Base-by-base conservation (phyloP, 2,797 vertebrate species). In the Allobates femoralis region DNA sequence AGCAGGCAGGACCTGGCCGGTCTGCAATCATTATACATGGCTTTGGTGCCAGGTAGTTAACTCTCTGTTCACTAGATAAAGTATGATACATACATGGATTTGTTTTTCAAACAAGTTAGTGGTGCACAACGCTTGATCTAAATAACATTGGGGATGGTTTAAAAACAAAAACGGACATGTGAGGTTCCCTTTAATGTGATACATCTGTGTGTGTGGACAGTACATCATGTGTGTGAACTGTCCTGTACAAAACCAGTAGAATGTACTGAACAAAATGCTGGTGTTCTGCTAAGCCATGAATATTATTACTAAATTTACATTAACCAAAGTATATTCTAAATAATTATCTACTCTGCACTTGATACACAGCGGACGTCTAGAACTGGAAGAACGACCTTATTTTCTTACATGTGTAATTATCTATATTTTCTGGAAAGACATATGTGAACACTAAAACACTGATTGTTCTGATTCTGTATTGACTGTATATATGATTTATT, bases 211-310 rank as follows among this genome's bases (percentile, higher is more conserved):
- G 50, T 55, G 67, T 60, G 69, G 28, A 23, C 21, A 60, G 21
- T 46, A 41, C 71, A 37, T 56, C 51, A 37, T 34, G 3, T 58
- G 16, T 67, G 34, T 83, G 26, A 41, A 75, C 34, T 46, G 15
- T 73, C 69, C 55, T 50, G 12, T 74, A 60, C 23, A 41, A 73
- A 64, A 64, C 46, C 58, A 28, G 26, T 56, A 14, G 18, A 82
- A 69, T 58, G 85, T 89, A 89, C 64, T 66, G 74, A 85, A 34
- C 30, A 86, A 84, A 79, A 85, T 66, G 32, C 18, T 71, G n/a
- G 86, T 50, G 62, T 66, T 66, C 60, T 53, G 84, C 56, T 81
- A 88, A 88, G 87, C 87, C 87, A 88, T 88, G 69, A 69, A 46
- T 76, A 76, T 81, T 81, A 71, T 74, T 74, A 51, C 30, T 30